Percentiles rank a stretch among this genome's conserved stretches.
Conservation (phyloP, 2,888 invertebrate genomes). For the Monochamus alternatus region DNA sequence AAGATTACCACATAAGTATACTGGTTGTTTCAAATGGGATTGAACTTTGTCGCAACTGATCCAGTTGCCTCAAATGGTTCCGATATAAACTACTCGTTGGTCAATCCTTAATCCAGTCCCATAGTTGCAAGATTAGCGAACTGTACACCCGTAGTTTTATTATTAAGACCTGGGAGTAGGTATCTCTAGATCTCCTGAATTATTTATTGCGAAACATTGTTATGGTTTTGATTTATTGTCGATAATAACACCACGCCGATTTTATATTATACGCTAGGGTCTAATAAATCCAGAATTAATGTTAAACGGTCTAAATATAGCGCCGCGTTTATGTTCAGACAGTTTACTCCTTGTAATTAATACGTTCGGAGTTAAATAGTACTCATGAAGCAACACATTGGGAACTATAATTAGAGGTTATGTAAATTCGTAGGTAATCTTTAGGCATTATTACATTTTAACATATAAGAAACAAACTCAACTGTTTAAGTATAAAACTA, state of each 20-base stretch:
- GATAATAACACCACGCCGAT: slow-evolving; percentile 39
- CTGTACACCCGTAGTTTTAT: slow-evolving; percentile 21
- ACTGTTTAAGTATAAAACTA: too few species aligned
- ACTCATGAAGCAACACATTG: neutral
- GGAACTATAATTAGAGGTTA: neutral
- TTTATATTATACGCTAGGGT: slow-evolving; percentile 22
- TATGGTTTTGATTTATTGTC: slow-evolving; percentile 39
- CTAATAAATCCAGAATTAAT: slow-evolving; percentile 32
- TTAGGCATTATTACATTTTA: too few species aligned
- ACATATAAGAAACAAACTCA: too few species aligned
- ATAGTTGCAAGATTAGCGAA: neutral
- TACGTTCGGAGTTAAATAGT: neutral
- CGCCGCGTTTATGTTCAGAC: slow-evolving; percentile 12
- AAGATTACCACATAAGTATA: too few species aligned
- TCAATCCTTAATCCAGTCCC: slow-evolving; percentile 3
- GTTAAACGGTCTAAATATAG: slow-evolving; percentile 32
- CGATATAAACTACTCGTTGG: slow-evolving; percentile 4
- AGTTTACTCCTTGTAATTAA: slow-evolving; percentile 15
- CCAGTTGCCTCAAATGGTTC: neutral
- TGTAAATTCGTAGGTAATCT: too few species aligned
- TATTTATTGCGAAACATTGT: slow-evolving; percentile 41
- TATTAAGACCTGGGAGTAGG: slow-evolving; percentile 35
- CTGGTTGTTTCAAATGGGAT: too few species aligned
- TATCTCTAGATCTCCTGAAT: slow-evolving; percentile 40
- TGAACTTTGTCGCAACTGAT: too few species aligned